Conservation (phyloP, 2,888 invertebrate species). For the Polyommatus iphigenia region DNA sequence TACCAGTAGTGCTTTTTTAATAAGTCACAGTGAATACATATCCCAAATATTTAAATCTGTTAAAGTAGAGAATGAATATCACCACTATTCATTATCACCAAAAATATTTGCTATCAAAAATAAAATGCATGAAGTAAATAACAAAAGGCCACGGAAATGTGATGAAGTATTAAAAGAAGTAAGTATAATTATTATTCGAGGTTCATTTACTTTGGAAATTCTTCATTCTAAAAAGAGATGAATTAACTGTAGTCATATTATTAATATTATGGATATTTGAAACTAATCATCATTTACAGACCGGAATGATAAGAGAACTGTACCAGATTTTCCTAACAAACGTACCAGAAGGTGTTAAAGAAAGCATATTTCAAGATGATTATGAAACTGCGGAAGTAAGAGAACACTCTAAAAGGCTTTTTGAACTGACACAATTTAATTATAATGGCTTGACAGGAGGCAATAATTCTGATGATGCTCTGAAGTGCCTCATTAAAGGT, state of each 20-base stretch:
- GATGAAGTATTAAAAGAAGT: slow-evolving; percentile 54
- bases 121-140: slow-evolving; percentile 36
- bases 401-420: slow-evolving; percentile 53
- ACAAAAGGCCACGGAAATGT: slow-evolving; percentile 51
- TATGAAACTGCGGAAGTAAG: slow-evolving; percentile 55
- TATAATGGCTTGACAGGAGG: slow-evolving; percentile 70
- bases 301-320: slow-evolving; percentile 49
- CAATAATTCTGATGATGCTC: slow-evolving; percentile 74
- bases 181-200: slow-evolving; percentile 38
- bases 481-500: slow-evolving; percentile 70
- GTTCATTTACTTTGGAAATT: background rate
- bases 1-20: slow-evolving; percentile 41
- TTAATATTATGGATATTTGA: background rate
- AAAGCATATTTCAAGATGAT: slow-evolving; percentile 48
- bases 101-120: slow-evolving; percentile 57
- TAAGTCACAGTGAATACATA: slow-evolving; percentile 58
- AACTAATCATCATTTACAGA: slow-evolving; percentile 45
- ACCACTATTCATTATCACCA: slow-evolving; percentile 47
- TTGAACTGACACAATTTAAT: slow-evolving; percentile 58
- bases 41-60: slow-evolving; percentile 53
- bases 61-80: slow-evolving; percentile 39
- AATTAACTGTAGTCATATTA: background rate
- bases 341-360: slow-evolving; percentile 47
- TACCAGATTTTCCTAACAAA: slow-evolving; percentile 49
- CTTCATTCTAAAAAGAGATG: no score